A percentile compares a stretch with the other conserved stretches of the same genome.
Conservation (phyloP, 2,888 invertebrate species). For the Troglohyphantes excavatus region DNA sequence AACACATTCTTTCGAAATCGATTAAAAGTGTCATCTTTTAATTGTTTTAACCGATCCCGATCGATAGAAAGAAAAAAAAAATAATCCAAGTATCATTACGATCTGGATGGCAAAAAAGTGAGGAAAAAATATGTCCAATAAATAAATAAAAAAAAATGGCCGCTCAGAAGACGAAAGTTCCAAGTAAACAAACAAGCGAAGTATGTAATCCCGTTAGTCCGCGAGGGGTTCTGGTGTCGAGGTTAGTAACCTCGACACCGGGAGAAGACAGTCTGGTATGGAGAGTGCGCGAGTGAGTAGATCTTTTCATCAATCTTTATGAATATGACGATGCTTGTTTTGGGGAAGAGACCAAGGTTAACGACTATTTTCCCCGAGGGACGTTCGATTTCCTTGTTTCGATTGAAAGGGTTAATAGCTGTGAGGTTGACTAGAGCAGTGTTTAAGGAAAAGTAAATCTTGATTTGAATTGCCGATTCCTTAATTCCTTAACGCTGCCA, state of each 20-base stretch:
- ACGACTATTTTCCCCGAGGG: background rate
- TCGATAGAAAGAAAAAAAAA: background rate
- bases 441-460: background rate
- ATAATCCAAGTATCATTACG: slow-evolving; percentile 1
- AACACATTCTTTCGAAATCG: slow-evolving; percentile 14
- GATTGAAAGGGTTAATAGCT: background rate
- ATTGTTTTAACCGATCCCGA: background rate
- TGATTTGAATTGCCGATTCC: too few species aligned
- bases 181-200: slow-evolving; percentile 38
- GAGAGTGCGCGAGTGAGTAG: background rate
- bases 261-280: slow-evolving; percentile 14
- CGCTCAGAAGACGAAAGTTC: slow-evolving; percentile 45
- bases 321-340: background rate
- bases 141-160: slow-evolving; percentile 7
- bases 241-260: slow-evolving; percentile 60
- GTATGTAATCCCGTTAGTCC: slow-evolving; percentile 56
- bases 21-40: slow-evolving; percentile 14
- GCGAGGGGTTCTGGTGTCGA: slow-evolving; percentile 28
- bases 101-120: slow-evolving; percentile 40
- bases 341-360: background rate
- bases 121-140: background rate
- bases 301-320: background rate
- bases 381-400: background rate
- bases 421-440: background rate
- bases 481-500: too few species aligned